phyloP scores from a whole-genome alignment of 2,797 vertebrate species.

The Helicolenus hilgendorfi region DNA sequence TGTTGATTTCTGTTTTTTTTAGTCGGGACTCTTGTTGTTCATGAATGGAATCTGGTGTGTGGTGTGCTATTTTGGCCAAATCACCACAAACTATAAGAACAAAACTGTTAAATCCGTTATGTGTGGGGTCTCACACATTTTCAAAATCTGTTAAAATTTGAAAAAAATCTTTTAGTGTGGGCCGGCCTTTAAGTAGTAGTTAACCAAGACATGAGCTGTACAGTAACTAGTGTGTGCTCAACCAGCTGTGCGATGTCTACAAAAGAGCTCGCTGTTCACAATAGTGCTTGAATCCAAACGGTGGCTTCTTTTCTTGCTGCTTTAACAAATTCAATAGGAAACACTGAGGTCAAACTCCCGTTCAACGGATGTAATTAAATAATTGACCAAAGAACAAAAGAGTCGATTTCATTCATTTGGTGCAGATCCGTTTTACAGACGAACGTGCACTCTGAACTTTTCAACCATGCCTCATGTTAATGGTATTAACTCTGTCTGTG shows the following conservation, averaged over 20 bases:
- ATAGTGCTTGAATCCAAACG: neutral
- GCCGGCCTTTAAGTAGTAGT: conserved; percentile 9
- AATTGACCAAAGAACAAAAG: conserved; percentile 78
- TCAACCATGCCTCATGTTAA: conserved; percentile 69
- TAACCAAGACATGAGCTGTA: neutral
- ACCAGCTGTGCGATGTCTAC: conserved; percentile 11
- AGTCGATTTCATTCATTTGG: conserved; percentile 75
- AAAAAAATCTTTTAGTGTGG: too few species aligned
- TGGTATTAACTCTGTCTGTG: conserved; percentile 77
- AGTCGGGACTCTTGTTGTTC: too few species aligned
- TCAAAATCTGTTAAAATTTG: too few species aligned
- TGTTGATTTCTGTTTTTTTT: too few species aligned
- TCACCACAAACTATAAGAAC: too few species aligned
- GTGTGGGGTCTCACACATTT: too few species aligned
- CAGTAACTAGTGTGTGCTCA: conserved; percentile 1
- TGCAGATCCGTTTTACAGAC: conserved; percentile 64
- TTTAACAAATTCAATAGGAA: conserved; percentile 72
- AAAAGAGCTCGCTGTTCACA: conserved; percentile 20
- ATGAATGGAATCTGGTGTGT: too few species aligned
- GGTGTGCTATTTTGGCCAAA: too few species aligned
- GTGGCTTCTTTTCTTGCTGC: conserved; percentile 29
- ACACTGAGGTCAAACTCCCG: conserved; percentile 76
- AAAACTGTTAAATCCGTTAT: too few species aligned
- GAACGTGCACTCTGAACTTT: conserved; percentile 69
- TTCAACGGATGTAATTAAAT: conserved; percentile 80